Evolutionary conservation across 92 coral and sea anemone genomes (phyloP).

Genomic region (Zoanthus solanderi): DNA sequence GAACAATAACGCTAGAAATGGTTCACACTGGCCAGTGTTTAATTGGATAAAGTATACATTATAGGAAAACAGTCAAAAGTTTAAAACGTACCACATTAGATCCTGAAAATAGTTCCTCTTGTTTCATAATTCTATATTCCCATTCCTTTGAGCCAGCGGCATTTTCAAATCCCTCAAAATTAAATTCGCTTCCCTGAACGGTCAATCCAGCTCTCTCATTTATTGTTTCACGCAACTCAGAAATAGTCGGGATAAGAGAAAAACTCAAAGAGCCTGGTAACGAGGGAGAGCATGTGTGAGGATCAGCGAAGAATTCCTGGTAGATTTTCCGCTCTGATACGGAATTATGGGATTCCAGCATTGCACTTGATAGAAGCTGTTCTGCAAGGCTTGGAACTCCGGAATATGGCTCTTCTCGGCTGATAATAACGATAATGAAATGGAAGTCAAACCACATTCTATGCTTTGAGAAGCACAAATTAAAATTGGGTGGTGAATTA

Average conservation of each 20-base stretch:
- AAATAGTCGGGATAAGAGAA: slow-evolving; percentile 66
- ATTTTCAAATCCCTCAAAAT: background rate
- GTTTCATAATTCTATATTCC: slow-evolving; percentile 66
- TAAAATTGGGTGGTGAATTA: no score
- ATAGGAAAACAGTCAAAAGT: no score
- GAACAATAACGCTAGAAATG: no score
- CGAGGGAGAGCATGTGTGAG: slow-evolving; percentile 81
- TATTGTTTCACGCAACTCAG: slow-evolving; percentile 64
- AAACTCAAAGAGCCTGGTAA: slow-evolving; percentile 49
- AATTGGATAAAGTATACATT: no score
- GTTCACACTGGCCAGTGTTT: no score
- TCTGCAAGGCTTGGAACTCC: slow-evolving; percentile 47
- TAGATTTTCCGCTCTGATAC: slow-evolving; percentile 75
- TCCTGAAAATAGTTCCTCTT: slow-evolving; percentile 42
- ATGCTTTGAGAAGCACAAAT: background rate
- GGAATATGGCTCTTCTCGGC: background rate
- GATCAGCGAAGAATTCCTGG: slow-evolving; percentile 86
- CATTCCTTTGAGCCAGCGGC: slow-evolving; percentile 71
- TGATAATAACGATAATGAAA: background rate
- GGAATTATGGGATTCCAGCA: slow-evolving; percentile 26
- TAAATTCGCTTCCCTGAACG: slow-evolving; percentile 49
- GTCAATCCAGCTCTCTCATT: slow-evolving; percentile 45
- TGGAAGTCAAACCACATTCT: background rate
- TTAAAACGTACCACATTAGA: slow-evolving; percentile 56
- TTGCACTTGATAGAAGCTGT: slow-evolving; percentile 60